Evolutionary conservation across 2,888 invertebrate species (phyloP), one percentile per base, ranked within the genome.

Genomic region (Dexiosoma caninum): DNA sequence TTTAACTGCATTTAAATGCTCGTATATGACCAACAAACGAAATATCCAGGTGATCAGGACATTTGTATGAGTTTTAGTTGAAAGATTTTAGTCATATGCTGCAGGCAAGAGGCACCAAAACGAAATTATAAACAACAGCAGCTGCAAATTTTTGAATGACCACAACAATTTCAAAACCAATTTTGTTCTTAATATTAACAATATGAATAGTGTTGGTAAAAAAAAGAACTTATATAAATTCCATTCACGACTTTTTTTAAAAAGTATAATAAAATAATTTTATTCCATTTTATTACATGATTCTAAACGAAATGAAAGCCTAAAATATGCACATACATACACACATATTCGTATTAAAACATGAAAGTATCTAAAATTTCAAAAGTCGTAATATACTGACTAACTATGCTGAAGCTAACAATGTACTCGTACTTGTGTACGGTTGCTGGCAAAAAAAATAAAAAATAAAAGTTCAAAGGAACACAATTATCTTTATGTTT

Each of bases 81-180:
- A 32, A 32, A 21, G 0, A 32, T 60, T 49, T 53, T 55, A 44
- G 35, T 44, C 21, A 53, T 62, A 53, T 72, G 30, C 23, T 23
- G 16, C 16, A 55, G n/a, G 1, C n/a, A n/a, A n/a, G n/a, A n/a
- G n/a, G n/a, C n/a, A n/a, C n/a, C n/a, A n/a, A 35, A 14, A 32
- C 27, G n/a, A 57, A 46, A 59, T 8, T 57, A 35, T 42, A 10
- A 74, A 40, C 32, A 60, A 21, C 30, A 69, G 53, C 9, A 32
- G 35, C 30, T 9, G 8, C 40, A 66, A 62, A 57, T 79, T 53
- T 60, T 40, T 23, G n/a, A 69, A 64, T 53, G 72, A 79, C 74
- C 69, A 49, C 78, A 79, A 74, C 74, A 74, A 57, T 74, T 74
- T 57, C 46, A 59, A 67, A 72, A 62, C 12, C 32, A 12, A 71